Evolutionary conservation across 2,797 vertebrate species (phyloP), one percentile per base, ranked within the genome.

Genomic region (Sebastes itinus): DNA sequence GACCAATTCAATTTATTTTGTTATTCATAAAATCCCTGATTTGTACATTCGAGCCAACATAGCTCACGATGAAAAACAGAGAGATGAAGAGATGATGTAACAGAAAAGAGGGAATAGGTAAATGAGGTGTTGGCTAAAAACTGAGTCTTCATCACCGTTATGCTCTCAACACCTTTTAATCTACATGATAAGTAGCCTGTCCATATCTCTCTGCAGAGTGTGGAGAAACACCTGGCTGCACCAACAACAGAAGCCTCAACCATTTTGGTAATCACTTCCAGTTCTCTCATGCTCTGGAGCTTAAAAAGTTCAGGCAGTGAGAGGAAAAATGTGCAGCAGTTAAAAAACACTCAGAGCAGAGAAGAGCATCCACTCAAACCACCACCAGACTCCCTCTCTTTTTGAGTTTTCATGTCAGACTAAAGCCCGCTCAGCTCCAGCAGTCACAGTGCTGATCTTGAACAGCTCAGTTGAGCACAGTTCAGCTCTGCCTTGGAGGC

Each of bases 191-290:
- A 82, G 46, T 14, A 23, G 70, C 54, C 56, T 28, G 25, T 54
- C 59, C 65, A 52, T 46, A 42, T 77, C 56, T 62, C 32, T 78
- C 49, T 72, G 68, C 42, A 33, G 52, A 78, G 11, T 69, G 73
- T 54, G 46, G 62, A 81, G 62, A 86, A 86, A 80, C 82, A 84
- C 89, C 72, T 89, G 80, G 82, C 69, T 74, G 63, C 71, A 75
- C 69, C 30, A 76, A 80, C 30, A 76, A 80, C 85, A 85, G 89
- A 82, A 86, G 82, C 77, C 67, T 80, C 59, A 67, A 23, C 42
- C 72, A 60, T 78, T 88, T 80, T 59, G 56, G 49, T 88, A 84
- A 84, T 87, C 55, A 82, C 77, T 89, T 91, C 63, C 63, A 65
- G 35, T 65, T 65, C 88, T 87, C 83, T 42, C 13, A 38, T 0